These are phyloP conservation scores for Andrena haemorrhoa DNA, from an alignment of 2,888 invertebrate genomes.

Conservation along the genomic window DNA sequence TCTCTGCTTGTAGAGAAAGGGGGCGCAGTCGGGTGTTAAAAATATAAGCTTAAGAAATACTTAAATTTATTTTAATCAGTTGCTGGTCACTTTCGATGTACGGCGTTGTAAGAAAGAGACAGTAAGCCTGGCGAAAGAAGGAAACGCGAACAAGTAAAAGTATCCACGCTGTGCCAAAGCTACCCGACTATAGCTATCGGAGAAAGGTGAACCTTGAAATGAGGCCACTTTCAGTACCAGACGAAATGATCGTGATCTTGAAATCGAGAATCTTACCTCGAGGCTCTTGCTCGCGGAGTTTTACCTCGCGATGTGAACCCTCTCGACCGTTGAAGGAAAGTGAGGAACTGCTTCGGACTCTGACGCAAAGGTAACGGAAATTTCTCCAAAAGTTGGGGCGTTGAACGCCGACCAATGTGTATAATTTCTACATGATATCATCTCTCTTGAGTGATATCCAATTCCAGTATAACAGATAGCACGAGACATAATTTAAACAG, in stretches of 20 bases:
- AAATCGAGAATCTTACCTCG: constrained; percentile 79
- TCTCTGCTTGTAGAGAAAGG: background rate
- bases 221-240: constrained; percentile 83
- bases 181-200: constrained; percentile 65
- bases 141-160: constrained; percentile 55
- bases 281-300: constrained; percentile 33
- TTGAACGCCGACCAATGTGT: background rate
- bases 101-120: background rate
- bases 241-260: constrained; percentile 84
- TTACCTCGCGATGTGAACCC: constrained; percentile 20
- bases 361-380: constrained; percentile 32
- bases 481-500: background rate
- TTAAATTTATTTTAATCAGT: background rate
- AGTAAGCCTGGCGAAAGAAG: background rate
- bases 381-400: constrained; percentile 27
- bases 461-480: background rate
- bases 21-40: background rate
- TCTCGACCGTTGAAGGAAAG: constrained; percentile 37
- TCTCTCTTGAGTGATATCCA: background rate
- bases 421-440: background rate
- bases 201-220: constrained; percentile 82
- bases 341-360: constrained; percentile 10
- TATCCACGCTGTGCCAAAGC: constrained; percentile 34
- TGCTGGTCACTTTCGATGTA: constrained; percentile 1
- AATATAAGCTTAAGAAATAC: background rate